Evolutionary conservation across 2,113 vertebrate genomes (phyloP).

Genomic region (Capreolus pygargus): DNA sequence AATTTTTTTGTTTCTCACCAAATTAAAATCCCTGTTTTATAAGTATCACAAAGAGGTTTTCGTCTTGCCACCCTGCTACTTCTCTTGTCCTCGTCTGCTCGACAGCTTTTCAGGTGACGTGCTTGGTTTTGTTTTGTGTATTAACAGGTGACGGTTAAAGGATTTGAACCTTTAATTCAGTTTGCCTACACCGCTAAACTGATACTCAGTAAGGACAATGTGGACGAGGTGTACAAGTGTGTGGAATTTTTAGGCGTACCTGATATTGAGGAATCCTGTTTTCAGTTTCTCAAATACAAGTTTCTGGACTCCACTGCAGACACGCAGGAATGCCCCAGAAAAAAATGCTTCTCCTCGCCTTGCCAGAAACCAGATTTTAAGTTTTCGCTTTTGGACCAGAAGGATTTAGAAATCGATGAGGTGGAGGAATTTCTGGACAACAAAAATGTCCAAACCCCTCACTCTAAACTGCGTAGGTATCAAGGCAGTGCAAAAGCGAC

Average conservation of each 20-base stretch:
- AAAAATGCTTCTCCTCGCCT: slow-evolving; percentile 82
- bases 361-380: slow-evolving; percentile 79
- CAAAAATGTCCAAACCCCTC: slow-evolving; percentile 68
- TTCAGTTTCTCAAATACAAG: slow-evolving; percentile 94
- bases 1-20: background rate
- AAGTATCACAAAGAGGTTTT: background rate
- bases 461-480: slow-evolving; percentile 67
- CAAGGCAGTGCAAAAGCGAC: slow-evolving; percentile 72
- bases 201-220: slow-evolving; percentile 94
- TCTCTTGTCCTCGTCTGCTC: background rate
- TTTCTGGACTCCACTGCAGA: slow-evolving; percentile 83
- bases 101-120: background rate
- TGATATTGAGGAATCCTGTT: slow-evolving; percentile 94
- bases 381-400: slow-evolving; percentile 58
- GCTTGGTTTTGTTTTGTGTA: slow-evolving; percentile 16
- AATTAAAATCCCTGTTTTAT: background rate
- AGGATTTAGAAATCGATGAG: slow-evolving; percentile 71
- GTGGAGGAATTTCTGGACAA: slow-evolving; percentile 77
- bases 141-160: slow-evolving; percentile 91
- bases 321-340: slow-evolving; percentile 76
- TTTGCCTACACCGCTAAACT: slow-evolving; percentile 97
- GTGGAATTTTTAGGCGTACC: slow-evolving; percentile 90
- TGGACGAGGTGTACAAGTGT: slow-evolving; percentile 90
- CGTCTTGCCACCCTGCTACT: background rate
- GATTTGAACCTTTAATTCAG: slow-evolving; percentile 94